Percentiles rank a stretch among this genome's conserved stretches.
These are phyloP conservation scores for Marasmarcha lunaedactyla DNA, from an alignment of 2,888 invertebrate genomes.

Conservation along the genomic window DNA sequence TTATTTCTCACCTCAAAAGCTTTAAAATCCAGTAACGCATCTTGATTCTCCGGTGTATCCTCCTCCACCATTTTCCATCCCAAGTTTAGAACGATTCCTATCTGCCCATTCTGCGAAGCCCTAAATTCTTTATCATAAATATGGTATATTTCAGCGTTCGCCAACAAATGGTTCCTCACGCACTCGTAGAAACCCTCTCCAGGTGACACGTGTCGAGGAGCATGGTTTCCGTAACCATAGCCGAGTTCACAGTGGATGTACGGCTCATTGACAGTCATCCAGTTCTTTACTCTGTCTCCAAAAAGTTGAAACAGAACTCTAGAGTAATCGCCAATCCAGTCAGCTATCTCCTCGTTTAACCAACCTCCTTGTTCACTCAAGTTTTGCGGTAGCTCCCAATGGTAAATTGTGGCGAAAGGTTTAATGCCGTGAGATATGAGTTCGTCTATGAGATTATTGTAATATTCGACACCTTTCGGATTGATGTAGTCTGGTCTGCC, in stretches of 20 bases:
- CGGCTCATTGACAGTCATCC: slow-evolving; percentile 79
- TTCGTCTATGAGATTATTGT: slow-evolving; percentile 48
- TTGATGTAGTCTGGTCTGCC: slow-evolving; percentile 13
- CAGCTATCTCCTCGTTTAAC: slow-evolving; percentile 26
- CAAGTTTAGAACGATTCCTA: slow-evolving; percentile 16
- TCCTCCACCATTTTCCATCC: slow-evolving; percentile 15
- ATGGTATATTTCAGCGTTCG: slow-evolving; percentile 71
- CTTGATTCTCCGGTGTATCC: slow-evolving; percentile 14
- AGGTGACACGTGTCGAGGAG: slow-evolving; percentile 26
- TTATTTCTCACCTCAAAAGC: slow-evolving; percentile 18
- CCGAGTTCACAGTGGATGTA: slow-evolving; percentile 26
- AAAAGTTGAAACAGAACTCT: slow-evolving; percentile 47
- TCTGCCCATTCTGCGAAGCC: slow-evolving; percentile 40
- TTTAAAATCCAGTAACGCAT: slow-evolving; percentile 13
- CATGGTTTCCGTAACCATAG: slow-evolving; percentile 31
- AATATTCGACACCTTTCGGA: slow-evolving; percentile 45
- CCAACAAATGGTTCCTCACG: slow-evolving; percentile 71
- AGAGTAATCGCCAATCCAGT: slow-evolving; percentile 40
- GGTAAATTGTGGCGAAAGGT: slow-evolving; percentile 48
- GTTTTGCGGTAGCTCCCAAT: slow-evolving; percentile 40
- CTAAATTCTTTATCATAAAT: slow-evolving; percentile 67
- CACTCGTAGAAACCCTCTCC: slow-evolving; percentile 68
- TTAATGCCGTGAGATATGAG: slow-evolving; percentile 46
- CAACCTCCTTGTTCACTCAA: slow-evolving; percentile 22
- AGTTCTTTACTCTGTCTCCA: slow-evolving; percentile 67